phyloP scores from a whole-genome alignment of 2,797 vertebrate genomes.

The Tachyglossus aculeatus region DNA sequence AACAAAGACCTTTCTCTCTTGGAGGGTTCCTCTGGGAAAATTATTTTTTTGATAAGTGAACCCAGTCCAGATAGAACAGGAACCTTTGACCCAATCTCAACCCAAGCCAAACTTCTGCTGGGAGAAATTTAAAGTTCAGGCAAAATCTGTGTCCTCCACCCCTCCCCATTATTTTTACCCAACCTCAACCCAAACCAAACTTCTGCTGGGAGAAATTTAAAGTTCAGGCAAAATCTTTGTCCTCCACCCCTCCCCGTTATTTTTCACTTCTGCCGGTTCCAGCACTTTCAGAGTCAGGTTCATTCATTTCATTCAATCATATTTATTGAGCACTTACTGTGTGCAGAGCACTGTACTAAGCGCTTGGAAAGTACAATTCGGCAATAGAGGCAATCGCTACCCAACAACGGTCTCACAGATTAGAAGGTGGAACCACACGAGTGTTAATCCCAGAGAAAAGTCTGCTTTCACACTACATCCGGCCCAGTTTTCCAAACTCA shows the following conservation, averaged over 20 bases:
- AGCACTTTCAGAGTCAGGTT: conserved; percentile 56
- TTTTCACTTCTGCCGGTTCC: conserved; percentile 51
- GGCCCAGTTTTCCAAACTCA: conserved; percentile 30
- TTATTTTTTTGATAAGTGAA: conserved; percentile 24
- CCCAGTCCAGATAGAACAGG: conserved; percentile 52
- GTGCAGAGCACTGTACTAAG: no score
- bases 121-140: conserved; percentile 23
- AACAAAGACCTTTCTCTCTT: conserved; percentile 38
- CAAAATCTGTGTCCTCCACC: no score
- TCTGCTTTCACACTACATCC: conserved; percentile 23
- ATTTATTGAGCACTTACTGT: no score
- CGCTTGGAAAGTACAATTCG: no score
- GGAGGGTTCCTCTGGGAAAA: conserved; percentile 26
- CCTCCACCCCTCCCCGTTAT: conserved; percentile 31
- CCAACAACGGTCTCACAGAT: no score
- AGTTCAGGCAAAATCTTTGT: no score
- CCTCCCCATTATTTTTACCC: conserved; percentile 39
- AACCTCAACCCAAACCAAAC: conserved; percentile 40
- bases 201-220: conserved; percentile 43
- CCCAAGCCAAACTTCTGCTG: conserved; percentile 41
- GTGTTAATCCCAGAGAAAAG: conserved; percentile 39
- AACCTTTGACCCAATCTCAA: conserved; percentile 49
- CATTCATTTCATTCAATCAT: no score
- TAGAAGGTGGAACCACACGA: conserved; percentile 45
- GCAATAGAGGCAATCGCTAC: no score